Evolutionary conservation across 2,797 vertebrate genomes (phyloP).

Genomic region (Psittacula derbiana): DNA sequence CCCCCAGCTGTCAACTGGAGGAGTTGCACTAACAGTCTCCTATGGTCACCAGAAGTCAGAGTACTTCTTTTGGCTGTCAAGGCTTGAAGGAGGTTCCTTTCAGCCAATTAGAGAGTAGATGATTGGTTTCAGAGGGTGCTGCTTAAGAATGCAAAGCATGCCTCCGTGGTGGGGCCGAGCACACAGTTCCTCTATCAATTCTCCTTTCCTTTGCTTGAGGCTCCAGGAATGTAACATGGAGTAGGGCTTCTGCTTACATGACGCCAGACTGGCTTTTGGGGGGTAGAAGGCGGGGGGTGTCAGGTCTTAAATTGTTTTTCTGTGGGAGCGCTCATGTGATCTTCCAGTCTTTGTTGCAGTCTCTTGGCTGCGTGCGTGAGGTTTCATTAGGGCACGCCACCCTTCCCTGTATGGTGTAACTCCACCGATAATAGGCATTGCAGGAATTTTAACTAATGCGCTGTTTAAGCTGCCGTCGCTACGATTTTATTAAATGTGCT

Average conservation of each 20-base stretch:
- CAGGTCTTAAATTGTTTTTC: background rate
- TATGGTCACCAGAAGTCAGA: constrained; percentile 18
- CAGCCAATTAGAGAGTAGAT: constrained; percentile 46
- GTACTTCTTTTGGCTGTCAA: constrained; percentile 40
- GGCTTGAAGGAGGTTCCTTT: constrained; percentile 27
- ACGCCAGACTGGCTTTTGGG: background rate
- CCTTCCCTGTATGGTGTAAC: background rate
- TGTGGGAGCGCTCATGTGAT: background rate
- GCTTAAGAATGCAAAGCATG: constrained; percentile 57
- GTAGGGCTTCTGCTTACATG: background rate
- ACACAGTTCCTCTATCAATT: background rate
- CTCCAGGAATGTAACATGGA: background rate
- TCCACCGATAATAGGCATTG: background rate
- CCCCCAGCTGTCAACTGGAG: background rate
- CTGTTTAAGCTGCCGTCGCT: background rate
- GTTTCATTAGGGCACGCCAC: constrained; percentile 10
- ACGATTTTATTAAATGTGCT: constrained; percentile 45
- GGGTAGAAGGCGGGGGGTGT: background rate
- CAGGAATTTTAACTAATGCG: constrained; percentile 38
- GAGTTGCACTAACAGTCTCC: background rate
- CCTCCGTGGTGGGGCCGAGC: background rate
- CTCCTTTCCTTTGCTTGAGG: background rate
- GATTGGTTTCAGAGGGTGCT: constrained; percentile 42
- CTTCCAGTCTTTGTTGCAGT: constrained; percentile 19
- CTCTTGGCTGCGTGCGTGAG: background rate